Conservation (phyloP, 2,888 invertebrate species). For the Mystacides longicornis region DNA sequence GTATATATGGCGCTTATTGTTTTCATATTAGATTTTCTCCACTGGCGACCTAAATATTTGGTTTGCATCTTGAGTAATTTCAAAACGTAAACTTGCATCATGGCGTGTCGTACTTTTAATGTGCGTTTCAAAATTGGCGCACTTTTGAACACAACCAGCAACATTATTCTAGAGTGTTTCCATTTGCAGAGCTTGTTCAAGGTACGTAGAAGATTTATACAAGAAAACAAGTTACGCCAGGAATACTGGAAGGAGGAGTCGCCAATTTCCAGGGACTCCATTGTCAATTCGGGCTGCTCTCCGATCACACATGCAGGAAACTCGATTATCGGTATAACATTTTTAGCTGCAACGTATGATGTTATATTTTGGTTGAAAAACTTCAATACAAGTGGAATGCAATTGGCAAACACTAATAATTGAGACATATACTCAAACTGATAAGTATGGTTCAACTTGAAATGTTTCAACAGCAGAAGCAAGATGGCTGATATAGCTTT, state of each 20-base stretch:
- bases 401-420: constrained; percentile 97
- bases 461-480: constrained; percentile 89
- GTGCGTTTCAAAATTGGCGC: constrained; percentile 96
- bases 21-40: constrained; percentile 99
- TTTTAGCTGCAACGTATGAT: constrained; percentile 90
- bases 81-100: constrained; percentile 96
- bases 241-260: constrained; percentile 76
- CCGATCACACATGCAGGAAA: constrained; percentile 95
- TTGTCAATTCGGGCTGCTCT: constrained; percentile 87
- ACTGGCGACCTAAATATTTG: constrained; percentile 96
- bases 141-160: constrained; percentile 99
- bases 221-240: constrained; percentile 97
- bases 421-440: constrained; percentile 99
- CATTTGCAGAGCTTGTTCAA: constrained; percentile 98
- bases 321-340: constrained; percentile 87
- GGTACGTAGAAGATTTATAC: constrained; percentile 92
- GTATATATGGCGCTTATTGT: constrained; percentile 98
- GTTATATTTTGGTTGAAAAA: constrained; percentile 98
- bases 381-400: constrained; percentile 94
- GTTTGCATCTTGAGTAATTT: constrained; percentile 99
- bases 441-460: constrained; percentile 93
- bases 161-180: constrained; percentile 99
- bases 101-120: constrained; percentile 88
- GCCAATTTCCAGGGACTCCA: constrained; percentile 82
- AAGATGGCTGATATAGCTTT: constrained; percentile 91